Base-by-base conservation (phyloP, 1,140 invertebrate species). In the Magallana ariakensis region DNA sequence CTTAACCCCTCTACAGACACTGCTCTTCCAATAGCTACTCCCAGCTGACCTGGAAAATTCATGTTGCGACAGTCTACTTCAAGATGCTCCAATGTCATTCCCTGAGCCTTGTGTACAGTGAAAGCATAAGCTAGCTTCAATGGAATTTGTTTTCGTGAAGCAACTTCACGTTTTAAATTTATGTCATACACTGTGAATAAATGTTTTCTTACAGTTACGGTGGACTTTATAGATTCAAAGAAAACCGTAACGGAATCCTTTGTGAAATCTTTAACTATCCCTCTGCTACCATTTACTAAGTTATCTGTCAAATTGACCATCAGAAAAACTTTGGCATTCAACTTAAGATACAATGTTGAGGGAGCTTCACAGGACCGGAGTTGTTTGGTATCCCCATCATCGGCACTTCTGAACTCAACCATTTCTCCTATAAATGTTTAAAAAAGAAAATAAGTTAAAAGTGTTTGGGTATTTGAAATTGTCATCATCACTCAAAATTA, bases 21-120 rank as follows among this genome's bases (percentile, higher is more conserved):
- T 19, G 83, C 86, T 11, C 84, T 33, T 16, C 88, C 81, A 6
- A 87, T 57, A 15, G 88, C 88, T 4, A 89, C 88, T 13, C 84
- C 88, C 8, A 89, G 26, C 62, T 89, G 88, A 8, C 88, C 88
- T 15, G 84, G 83, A 26, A 87, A 58, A 33, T 60, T 56, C 66
- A 75, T 85, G 60, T 87, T 66, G 19, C 87, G 16, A 46, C 88
- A 89, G 19, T 87, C 62, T 13, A 89, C 83, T 15, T 75, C 66
- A 13, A 89, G n/a, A 70, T 70, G 19, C 22, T 87, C 11, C 13
- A 89, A 33, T 60, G 70, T 89, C 88, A 87, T 85, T 22, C 88
- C 86, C 70, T 87, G 88, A 26, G 85, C 26, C 53, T 89, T 89
- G 46, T 89, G 87, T 2, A 89, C 53, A 4, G 87, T 86, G 8